A percentile compares a stretch with the other conserved stretches of the same genome.
These are phyloP conservation scores for Mimas tiliae DNA, from an alignment of 2,888 invertebrate genomes.

Conservation along the genomic window DNA sequence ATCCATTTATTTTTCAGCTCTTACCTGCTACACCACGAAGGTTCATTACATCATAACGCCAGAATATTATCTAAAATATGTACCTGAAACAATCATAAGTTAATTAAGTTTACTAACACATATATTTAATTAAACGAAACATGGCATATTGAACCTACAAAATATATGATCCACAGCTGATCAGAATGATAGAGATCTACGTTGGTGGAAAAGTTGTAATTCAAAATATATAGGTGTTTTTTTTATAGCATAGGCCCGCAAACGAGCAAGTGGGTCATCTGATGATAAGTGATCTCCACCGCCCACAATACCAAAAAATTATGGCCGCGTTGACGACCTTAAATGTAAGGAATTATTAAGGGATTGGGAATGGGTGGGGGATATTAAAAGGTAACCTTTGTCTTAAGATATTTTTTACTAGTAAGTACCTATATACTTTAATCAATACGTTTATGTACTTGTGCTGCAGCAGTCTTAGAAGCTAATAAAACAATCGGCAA, in stretches of 20 bases:
- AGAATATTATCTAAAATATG: slow-evolving; percentile 1
- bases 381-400: neutral
- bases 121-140: neutral
- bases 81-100: slow-evolving; percentile 10
- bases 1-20: neutral
- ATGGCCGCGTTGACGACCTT: too few relatives aligned
- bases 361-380: too few relatives aligned
- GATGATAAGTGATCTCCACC: too few relatives aligned
- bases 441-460: neutral
- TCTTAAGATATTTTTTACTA: too few relatives aligned
- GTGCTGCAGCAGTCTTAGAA: too few relatives aligned
- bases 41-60: neutral
- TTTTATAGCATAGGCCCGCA: too few relatives aligned
- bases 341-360: too few relatives aligned
- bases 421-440: neutral
- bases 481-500: neutral
- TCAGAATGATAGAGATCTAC: neutral
- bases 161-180: neutral
- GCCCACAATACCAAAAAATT: too few relatives aligned
- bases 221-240: too few relatives aligned
- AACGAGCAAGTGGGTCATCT: too few relatives aligned
- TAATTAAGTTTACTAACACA: neutral
- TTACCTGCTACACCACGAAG: neutral
- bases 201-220: too few relatives aligned
- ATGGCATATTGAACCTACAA: neutral